Evolutionary conservation across 2,888 invertebrate genomes (phyloP).

Genomic region (Ctenicera cuprea): DNA sequence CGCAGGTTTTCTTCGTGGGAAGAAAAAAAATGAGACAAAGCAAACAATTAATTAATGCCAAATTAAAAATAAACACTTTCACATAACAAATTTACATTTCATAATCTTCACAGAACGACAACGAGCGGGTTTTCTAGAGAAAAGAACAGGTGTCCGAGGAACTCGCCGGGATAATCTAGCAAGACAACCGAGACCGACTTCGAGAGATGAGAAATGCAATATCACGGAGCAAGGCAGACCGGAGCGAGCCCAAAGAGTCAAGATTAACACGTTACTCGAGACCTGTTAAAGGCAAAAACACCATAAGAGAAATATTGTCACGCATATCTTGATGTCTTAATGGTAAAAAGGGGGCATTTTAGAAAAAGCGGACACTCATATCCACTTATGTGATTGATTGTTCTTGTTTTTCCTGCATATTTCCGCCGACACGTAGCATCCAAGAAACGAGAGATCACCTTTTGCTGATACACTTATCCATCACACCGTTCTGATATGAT

Average conservation of each 20-base stretch:
- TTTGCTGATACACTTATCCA: conserved; percentile 26
- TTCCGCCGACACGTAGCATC: conserved; percentile 27
- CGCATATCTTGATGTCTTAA: conserved; percentile 58
- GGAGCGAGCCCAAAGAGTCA: conserved; percentile 32
- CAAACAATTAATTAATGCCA: conserved; percentile 30
- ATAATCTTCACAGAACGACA: conserved; percentile 1
- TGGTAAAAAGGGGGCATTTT: conserved; percentile 46
- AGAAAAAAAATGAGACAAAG: conserved; percentile 21
- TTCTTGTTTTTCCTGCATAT: conserved; percentile 48
- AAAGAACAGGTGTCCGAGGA: conserved; percentile 54
- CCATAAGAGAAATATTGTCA: conserved; percentile 60
- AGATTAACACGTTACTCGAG: conserved; percentile 56
- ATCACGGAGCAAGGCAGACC: conserved; percentile 32
- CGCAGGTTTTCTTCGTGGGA: conserved; percentile 9
- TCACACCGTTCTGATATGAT: conserved; percentile 22
- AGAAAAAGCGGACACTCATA: conserved; percentile 51
- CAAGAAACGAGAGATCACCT: conserved; percentile 21
- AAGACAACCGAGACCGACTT: conserved; percentile 30
- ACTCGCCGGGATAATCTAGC: conserved; percentile 49
- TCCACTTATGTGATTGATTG: conserved; percentile 51
- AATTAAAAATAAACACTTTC: conserved; percentile 35
- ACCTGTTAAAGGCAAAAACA: conserved; percentile 52
- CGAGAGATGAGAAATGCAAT: conserved; percentile 46
- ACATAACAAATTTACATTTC: conserved; percentile 34
- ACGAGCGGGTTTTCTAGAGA: conserved; percentile 34